Percentiles rank a stretch among this genome's conserved stretches.
Evolutionary conservation across 1,140 invertebrate genomes (phyloP).

Genomic region (Zaprionus camerounensis): DNA sequence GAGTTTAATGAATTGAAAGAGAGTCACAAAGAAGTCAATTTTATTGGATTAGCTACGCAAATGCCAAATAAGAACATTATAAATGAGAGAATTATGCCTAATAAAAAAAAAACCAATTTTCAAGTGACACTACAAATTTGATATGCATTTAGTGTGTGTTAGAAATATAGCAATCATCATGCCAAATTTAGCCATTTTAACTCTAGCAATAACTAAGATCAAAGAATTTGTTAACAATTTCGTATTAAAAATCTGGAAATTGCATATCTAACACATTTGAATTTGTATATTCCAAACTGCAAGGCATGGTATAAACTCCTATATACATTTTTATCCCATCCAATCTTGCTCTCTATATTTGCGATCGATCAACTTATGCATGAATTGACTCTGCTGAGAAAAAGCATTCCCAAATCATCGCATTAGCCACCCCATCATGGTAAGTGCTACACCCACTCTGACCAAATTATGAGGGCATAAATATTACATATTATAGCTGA

Average conservation of each 20-base stretch:
- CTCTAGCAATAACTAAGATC: neutral
- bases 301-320: neutral
- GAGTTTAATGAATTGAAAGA: neutral
- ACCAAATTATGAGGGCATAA: constrained; percentile 15
- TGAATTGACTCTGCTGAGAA: neutral
- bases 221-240: neutral
- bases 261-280: no score
- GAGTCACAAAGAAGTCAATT: neutral
- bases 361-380: constrained; percentile 2
- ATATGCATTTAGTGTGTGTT: neutral
- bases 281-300: neutral
- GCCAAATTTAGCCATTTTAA: neutral
- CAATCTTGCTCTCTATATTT: neutral
- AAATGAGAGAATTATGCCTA: no score
- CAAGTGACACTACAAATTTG: neutral
- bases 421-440: neutral
- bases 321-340: neutral
- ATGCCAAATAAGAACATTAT: no score
- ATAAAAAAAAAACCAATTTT: no score
- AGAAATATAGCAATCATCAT: neutral
- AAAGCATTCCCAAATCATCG: constrained; percentile 11
- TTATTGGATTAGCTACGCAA: neutral
- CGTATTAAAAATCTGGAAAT: neutral
- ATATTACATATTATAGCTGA: constrained; percentile 21
- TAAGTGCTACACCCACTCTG: constrained; percentile 15